These are phyloP conservation scores for Aphrocallistes beatrix DNA, from an alignment of 37 sponge, comb jelly and placozoan genomes.

Conservation along the genomic window DNA sequence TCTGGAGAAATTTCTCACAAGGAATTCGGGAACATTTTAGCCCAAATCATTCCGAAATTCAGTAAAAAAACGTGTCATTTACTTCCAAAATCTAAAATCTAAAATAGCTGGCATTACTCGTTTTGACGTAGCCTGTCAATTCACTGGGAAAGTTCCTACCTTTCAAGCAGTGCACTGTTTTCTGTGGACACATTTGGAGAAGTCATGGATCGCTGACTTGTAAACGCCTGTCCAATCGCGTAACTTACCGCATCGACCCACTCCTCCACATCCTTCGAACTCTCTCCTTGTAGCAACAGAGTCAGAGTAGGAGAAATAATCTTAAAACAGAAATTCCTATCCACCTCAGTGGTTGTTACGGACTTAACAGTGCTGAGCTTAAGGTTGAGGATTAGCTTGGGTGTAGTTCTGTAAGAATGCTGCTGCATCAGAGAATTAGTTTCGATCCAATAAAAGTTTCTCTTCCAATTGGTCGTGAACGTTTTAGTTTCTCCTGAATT, in stretches of 20 bases:
- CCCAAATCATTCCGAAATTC: no score
- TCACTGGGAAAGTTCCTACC: no score
- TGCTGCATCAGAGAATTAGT: background rate
- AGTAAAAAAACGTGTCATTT: no score
- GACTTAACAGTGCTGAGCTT: conserved; percentile 7
- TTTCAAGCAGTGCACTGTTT: no score
- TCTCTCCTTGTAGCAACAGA: conserved; percentile 69
- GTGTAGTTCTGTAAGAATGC: background rate
- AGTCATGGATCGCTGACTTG: background rate
- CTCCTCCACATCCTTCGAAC: conserved; percentile 33
- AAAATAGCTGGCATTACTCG: no score
- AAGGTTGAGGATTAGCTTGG: background rate
- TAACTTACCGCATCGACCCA: conserved; percentile 8
- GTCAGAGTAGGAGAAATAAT: conserved; percentile 50
- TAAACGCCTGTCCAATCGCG: conserved; percentile 21
- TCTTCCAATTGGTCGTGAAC: background rate
- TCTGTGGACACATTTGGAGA: no score
- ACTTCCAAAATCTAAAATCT: no score
- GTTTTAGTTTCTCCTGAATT: background rate
- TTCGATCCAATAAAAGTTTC: background rate
- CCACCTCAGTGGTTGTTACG: conserved; percentile 32
- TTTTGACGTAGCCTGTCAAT: no score
- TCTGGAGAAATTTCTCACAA: no score
- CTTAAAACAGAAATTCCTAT: conserved; percentile 72
- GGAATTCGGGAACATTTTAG: no score